Evolutionary conservation across 2,797 vertebrate species (phyloP).

Genomic region (Xiphorhynchus erythropygius): DNA sequence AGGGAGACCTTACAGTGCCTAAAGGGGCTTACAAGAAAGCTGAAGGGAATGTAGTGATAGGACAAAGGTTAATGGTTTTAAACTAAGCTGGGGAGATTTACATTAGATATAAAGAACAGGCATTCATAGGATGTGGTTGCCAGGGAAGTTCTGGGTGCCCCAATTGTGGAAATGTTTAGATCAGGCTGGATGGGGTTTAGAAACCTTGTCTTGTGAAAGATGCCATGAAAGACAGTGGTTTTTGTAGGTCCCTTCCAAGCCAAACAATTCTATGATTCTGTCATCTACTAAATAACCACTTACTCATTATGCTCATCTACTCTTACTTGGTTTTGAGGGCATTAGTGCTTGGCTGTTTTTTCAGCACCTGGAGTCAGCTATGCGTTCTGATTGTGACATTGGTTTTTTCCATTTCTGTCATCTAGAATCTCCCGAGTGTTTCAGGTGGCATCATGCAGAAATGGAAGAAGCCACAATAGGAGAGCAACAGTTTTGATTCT

Average conservation of each 20-base stretch:
- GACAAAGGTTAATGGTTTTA: neutral
- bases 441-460: neutral
- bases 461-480: accelerated
- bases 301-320: accelerated
- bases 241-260: neutral
- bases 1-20: neutral
- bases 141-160: neutral
- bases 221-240: neutral
- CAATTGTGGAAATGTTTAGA: accelerated
- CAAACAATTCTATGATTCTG: neutral
- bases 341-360: neutral
- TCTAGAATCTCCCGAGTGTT: neutral
- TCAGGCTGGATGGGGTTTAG: accelerated
- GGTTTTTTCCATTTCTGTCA: accelerated
- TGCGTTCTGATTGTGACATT: neutral
- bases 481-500: neutral
- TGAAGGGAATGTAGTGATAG: neutral
- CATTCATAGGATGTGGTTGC: neutral
- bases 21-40: neutral
- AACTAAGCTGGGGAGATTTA: neutral
- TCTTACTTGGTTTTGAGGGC: neutral
- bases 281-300: neutral
- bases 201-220: accelerated
- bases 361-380: accelerated
- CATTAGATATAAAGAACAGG: neutral